Percentiles rank a stretch among this genome's conserved stretches.
phyloP scores from a whole-genome alignment of 2,113 vertebrate species.

The Pogona vitticeps region DNA sequence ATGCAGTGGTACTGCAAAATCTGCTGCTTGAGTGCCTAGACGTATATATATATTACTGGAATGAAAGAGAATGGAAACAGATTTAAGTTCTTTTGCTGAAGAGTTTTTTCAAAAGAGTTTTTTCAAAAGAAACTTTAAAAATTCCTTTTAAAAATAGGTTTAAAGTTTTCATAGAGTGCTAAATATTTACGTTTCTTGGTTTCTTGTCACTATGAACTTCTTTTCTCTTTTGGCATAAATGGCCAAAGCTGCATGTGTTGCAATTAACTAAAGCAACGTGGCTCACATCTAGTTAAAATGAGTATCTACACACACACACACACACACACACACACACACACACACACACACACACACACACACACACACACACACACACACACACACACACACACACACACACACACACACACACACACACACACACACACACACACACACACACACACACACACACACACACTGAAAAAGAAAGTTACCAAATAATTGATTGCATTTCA shows the following conservation, averaged over 20 bases:
- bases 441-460: neutral
- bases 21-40: no score
- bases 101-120: neutral
- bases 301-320: neutral
- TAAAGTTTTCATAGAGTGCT: neutral
- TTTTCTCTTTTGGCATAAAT: neutral
- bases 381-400: neutral
- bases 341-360: neutral
- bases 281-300: conserved; percentile 3
- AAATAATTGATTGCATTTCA: conserved; percentile 35
- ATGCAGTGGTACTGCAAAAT: no score
- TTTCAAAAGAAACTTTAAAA: neutral
- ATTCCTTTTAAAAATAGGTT: neutral
- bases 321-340: neutral
- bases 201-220: neutral
- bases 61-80: neutral
- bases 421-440: neutral
- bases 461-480: conserved; percentile 17
- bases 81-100: neutral
- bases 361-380: neutral
- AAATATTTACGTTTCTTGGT: neutral
- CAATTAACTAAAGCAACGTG: conserved; percentile 7
- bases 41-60: no score
- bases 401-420: neutral
- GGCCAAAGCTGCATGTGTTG: neutral